Percentiles rank a stretch among this genome's conserved stretches.
Evolutionary conservation across 2,113 vertebrate genomes (phyloP).

Genomic region (Heterotilapia buettikoferi): DNA sequence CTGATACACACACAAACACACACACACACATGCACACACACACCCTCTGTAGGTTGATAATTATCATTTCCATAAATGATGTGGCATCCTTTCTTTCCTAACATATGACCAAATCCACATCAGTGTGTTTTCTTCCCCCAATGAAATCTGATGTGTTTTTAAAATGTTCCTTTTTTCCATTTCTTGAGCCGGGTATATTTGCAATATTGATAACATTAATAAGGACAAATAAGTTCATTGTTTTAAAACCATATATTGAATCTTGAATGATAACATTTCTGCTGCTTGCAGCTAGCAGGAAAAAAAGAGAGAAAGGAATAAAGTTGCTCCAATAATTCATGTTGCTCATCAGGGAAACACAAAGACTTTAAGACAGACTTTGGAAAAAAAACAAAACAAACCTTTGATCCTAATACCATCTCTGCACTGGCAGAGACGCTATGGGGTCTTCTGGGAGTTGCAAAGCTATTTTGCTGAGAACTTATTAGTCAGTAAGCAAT

Average conservation of each 20-base stretch:
- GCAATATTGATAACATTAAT: not conserved
- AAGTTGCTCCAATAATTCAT: not conserved
- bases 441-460: not conserved
- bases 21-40: not conserved
- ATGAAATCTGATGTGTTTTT: not conserved
- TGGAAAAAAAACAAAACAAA: fast-evolving
- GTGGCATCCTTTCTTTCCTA: not conserved
- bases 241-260: not conserved
- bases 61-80: not conserved
- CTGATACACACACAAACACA: not conserved
- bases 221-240: not conserved
- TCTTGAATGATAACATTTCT: not conserved
- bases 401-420: not conserved
- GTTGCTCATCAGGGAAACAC: not conserved
- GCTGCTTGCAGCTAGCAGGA: not conserved
- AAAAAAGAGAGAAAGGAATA: not conserved
- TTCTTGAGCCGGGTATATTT: not conserved
- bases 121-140: not conserved
- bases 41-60: not conserved
- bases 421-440: fast-evolving
- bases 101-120: not conserved
- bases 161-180: not conserved
- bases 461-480: not conserved
- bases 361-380: not conserved
- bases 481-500: not conserved